Conservation (phyloP, 1,140 invertebrate genomes). For the Lycorma delicatula region DNA sequence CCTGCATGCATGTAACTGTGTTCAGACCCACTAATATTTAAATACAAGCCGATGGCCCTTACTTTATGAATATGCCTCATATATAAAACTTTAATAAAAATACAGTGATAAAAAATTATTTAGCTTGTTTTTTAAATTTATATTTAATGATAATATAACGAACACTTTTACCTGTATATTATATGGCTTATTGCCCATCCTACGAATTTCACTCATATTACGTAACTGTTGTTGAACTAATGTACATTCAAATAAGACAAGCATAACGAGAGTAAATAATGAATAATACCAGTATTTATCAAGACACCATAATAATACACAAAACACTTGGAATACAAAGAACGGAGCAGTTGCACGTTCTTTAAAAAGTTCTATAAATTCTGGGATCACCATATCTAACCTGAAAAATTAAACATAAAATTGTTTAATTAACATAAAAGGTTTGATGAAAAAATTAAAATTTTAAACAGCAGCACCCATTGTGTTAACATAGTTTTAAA, state of each 20-base stretch:
- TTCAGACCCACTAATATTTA: too few relatives aligned
- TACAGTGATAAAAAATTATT: too few relatives aligned
- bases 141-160: too few relatives aligned
- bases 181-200: constrained; percentile 98
- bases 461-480: background rate
- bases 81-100: too few relatives aligned
- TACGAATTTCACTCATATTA: constrained; percentile 99
- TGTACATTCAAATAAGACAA: constrained; percentile 96
- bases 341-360: constrained; percentile 98
- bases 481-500: too few relatives aligned
- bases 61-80: too few relatives aligned
- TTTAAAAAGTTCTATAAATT: constrained; percentile 93
- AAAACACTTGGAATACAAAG: constrained; percentile 94
- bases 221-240: constrained; percentile 94
- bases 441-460: background rate
- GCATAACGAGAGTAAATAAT: constrained; percentile 94
- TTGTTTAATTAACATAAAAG: constrained; percentile 15
- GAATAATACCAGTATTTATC: constrained; percentile 99
- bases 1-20: too few relatives aligned
- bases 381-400: constrained; percentile 84
- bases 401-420: constrained; percentile 43
- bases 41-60: too few relatives aligned
- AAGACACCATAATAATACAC: constrained; percentile 95
- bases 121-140: too few relatives aligned
- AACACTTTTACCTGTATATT: constrained; percentile 72